These are phyloP conservation scores for Netelia virgata DNA, from an alignment of 2,888 invertebrate species.

Conservation along the genomic window DNA sequence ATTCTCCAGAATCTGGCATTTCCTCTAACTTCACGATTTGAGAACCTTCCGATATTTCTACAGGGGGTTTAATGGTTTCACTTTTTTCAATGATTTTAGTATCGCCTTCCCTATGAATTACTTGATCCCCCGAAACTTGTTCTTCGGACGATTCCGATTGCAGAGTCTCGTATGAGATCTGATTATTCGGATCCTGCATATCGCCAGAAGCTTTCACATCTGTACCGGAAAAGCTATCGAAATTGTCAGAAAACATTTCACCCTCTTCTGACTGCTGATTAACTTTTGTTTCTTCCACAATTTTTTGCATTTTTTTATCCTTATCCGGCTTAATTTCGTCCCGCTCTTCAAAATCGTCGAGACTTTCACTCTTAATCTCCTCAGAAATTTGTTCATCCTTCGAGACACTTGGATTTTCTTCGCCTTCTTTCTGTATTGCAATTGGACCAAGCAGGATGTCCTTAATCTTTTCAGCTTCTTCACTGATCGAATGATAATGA, in stretches of 20 bases:
- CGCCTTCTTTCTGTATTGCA: constrained; percentile 47
- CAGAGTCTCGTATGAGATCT: constrained; percentile 56
- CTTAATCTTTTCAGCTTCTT: constrained; percentile 25
- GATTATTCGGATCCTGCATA: constrained; percentile 10
- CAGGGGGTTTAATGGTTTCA: neutral
- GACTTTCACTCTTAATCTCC: neutral
- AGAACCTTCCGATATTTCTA: constrained; percentile 36
- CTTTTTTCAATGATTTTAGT: neutral
- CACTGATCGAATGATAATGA: constrained; percentile 19
- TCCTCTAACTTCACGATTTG: constrained; percentile 31
- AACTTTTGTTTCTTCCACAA: constrained; percentile 4
- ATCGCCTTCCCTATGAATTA: neutral
- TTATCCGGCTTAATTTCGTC: constrained; percentile 21
- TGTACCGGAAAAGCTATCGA: constrained; percentile 52
- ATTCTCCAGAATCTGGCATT: constrained; percentile 16
- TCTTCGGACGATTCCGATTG: constrained; percentile 55
- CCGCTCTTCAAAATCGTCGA: constrained; percentile 20
- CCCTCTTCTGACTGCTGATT: constrained; percentile 51
- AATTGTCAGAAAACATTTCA: constrained; percentile 61
- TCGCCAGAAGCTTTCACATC: constrained; percentile 16
- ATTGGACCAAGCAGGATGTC: constrained; percentile 22
- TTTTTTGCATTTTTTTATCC: constrained; percentile 10
- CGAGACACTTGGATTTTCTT: constrained; percentile 53
- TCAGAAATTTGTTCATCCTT: constrained; percentile 47
- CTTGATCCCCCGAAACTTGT: constrained; percentile 12